Percentiles rank a stretch among this genome's conserved stretches.
These are phyloP conservation scores for Ageneiosus marmoratus DNA, from an alignment of 2,113 vertebrate species.

Conservation along the genomic window DNA sequence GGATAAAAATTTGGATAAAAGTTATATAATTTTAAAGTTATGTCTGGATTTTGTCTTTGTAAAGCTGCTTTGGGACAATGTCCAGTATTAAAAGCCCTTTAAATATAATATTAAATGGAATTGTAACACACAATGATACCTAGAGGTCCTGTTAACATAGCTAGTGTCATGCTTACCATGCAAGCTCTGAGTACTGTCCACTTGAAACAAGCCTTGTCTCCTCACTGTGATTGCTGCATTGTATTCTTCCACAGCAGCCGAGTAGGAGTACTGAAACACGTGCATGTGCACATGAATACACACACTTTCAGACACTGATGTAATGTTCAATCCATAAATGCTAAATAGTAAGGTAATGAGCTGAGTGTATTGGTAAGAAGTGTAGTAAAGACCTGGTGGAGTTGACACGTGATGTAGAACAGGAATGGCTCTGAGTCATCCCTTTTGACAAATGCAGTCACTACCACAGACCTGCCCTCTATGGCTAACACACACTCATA, in stretches of 20 bases:
- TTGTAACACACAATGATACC: background rate
- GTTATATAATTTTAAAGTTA: too few relatives aligned
- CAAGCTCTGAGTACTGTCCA: slow-evolving; percentile 86
- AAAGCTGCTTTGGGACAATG: too few relatives aligned
- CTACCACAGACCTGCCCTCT: slow-evolving; percentile 80
- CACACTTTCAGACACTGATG: background rate
- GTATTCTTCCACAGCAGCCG: slow-evolving; percentile 79
- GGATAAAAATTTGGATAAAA: too few relatives aligned
- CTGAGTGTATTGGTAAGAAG: background rate
- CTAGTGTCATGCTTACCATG: slow-evolving; percentile 71
- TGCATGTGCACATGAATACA: background rate
- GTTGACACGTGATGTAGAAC: slow-evolving; percentile 85
- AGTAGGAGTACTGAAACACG: slow-evolving; percentile 81
- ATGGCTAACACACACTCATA: slow-evolving; percentile 87
- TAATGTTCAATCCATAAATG: background rate
- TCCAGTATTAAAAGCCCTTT: too few relatives aligned
- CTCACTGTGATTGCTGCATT: slow-evolving; percentile 80
- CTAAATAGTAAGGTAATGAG: background rate
- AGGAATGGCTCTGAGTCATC: slow-evolving; percentile 70
- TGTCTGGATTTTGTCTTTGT: too few relatives aligned
- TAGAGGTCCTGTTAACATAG: background rate
- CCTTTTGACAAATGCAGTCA: slow-evolving; percentile 79
- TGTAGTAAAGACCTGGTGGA: slow-evolving; percentile 71
- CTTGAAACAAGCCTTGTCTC: slow-evolving; percentile 76
- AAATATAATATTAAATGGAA: too few relatives aligned